Evolutionary conservation across 2,888 invertebrate species (phyloP).

Genomic region (Thysanoteuthis rhombus): DNA sequence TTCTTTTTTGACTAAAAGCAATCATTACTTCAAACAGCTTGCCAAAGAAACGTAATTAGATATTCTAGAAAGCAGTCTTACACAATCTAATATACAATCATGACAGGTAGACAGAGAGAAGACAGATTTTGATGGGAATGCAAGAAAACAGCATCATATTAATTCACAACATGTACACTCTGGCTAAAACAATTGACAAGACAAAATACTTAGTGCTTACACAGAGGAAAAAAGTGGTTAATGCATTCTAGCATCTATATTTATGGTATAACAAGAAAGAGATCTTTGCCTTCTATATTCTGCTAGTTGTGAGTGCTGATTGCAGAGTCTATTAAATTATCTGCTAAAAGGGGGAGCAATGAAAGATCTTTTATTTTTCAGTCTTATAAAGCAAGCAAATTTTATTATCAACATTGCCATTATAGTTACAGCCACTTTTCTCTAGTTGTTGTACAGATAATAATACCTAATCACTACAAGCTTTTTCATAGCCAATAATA

Average conservation of each 20-base stretch:
- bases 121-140: background rate
- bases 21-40: slow-evolving; percentile 12
- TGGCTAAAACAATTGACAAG: slow-evolving; percentile 12
- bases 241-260: background rate
- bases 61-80: background rate
- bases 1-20: background rate
- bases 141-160: background rate
- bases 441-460: no score
- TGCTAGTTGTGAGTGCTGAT: no score
- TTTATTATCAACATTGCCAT: no score
- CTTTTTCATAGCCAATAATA: no score
- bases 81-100: slow-evolving; percentile 12
- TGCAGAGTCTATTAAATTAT: no score
- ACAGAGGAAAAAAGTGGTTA: background rate
- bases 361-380: no score
- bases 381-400: no score
- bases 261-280: background rate
- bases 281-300: background rate
- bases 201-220: background rate
- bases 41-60: background rate
- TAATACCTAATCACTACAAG: no score
- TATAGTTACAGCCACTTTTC: no score
- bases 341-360: no score
- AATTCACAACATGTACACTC: background rate
- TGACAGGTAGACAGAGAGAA: slow-evolving; percentile 12